Evolutionary conservation across 2,888 invertebrate genomes (phyloP).

Genomic region (Xanthorhoe spadicearia): DNA sequence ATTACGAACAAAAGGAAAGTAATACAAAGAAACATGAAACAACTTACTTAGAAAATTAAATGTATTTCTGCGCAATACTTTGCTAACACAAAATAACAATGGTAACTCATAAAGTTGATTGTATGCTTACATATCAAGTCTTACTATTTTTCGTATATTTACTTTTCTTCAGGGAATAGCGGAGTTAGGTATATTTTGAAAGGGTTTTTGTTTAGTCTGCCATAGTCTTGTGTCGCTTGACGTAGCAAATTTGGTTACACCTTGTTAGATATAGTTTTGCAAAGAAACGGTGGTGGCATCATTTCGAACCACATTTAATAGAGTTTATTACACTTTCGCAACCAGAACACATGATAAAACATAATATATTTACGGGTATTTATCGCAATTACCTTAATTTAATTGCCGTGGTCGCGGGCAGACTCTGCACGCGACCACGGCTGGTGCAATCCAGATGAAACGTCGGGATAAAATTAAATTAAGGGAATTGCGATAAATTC

Average conservation of each 20-base stretch:
- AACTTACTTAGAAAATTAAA: too few species aligned
- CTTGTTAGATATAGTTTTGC: constrained; percentile 16
- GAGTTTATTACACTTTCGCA: too few species aligned
- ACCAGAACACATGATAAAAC: too few species aligned
- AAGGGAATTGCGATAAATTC: too few species aligned
- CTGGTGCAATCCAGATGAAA: too few species aligned
- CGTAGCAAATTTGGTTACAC: constrained; percentile 17
- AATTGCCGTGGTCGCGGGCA: too few species aligned
- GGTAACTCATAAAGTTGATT: background rate
- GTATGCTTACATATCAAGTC: constrained; percentile 2
- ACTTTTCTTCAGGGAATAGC: constrained; percentile 44
- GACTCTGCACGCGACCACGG: too few species aligned
- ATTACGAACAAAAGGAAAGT: too few species aligned
- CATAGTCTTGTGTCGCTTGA: constrained; percentile 12
- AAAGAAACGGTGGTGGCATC: background rate
- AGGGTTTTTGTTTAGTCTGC: constrained; percentile 33
- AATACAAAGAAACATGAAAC: too few species aligned
- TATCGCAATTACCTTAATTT: too few species aligned
- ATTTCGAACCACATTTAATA: background rate
- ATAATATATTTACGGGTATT: too few species aligned
- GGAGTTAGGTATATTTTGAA: constrained; percentile 37
- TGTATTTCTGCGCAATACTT: background rate
- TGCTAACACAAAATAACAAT: background rate
- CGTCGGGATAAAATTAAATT: too few species aligned
- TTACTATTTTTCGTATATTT: constrained; percentile 45